phyloP scores from a whole-genome alignment of 1,140 invertebrate genomes.

The Trachymyrmex septentrionalis region DNA sequence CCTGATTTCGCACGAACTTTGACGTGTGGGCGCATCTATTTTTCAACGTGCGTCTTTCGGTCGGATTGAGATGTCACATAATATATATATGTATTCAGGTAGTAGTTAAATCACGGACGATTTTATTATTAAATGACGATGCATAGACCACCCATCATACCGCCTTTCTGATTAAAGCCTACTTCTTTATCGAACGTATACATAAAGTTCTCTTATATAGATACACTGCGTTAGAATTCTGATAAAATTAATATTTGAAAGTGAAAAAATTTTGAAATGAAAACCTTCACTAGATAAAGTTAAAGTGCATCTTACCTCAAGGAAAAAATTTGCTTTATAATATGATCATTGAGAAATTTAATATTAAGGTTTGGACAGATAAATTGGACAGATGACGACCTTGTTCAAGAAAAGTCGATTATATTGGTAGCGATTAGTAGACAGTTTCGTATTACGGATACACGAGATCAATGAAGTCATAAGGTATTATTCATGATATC shows the following conservation, averaged over 20 bases:
- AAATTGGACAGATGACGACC: slow-evolving; percentile 15
- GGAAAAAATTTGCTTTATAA: slow-evolving; percentile 8
- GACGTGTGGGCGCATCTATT: slow-evolving; percentile 37
- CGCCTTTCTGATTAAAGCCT: slow-evolving; percentile 10
- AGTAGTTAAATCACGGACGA: neutral
- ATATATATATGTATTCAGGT: neutral
- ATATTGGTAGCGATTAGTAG: neutral
- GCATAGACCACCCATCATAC: neutral
- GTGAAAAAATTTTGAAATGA: neutral
- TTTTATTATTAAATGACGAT: slow-evolving; percentile 37
- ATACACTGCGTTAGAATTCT: neutral
- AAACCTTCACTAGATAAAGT: neutral
- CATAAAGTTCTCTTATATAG: neutral
- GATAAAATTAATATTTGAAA: slow-evolving; percentile 13
- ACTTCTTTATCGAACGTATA: neutral
- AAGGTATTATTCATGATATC: neutral
- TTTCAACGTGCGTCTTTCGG: slow-evolving; percentile 36
- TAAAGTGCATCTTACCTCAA: neutral
- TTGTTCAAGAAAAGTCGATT: neutral
- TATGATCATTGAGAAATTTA: neutral
- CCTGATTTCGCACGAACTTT: slow-evolving; percentile 1
- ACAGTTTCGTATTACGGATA: neutral
- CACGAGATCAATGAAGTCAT: neutral
- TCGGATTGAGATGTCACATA: slow-evolving; percentile 41
- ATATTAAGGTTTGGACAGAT: neutral